Conservation (phyloP, 2,113 vertebrate species). For the Tragulus kanchil region DNA sequence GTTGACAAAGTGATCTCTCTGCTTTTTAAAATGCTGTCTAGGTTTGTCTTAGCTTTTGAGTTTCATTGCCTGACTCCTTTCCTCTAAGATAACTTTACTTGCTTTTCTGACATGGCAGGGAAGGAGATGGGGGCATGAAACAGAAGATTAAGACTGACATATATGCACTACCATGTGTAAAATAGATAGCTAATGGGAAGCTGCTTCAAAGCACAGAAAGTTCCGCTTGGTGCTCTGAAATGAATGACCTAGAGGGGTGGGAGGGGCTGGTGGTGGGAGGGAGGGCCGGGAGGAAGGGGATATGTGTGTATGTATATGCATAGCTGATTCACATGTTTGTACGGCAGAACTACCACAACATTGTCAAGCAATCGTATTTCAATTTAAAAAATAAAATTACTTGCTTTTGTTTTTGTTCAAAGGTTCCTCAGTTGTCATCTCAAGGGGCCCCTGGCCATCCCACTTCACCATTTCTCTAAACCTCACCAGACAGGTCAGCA, state of each 20-base stretch:
- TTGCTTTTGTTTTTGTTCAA: background rate
- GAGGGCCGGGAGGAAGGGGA: background rate
- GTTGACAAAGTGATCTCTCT: background rate
- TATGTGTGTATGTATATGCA: background rate
- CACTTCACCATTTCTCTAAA: background rate
- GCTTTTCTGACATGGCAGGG: background rate
- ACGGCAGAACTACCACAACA: background rate
- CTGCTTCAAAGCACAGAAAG: background rate
- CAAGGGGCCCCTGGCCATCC: background rate
- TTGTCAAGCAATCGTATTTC: background rate
- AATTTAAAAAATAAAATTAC: background rate
- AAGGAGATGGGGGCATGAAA: background rate
- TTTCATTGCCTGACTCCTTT: background rate
- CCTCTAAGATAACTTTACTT: background rate
- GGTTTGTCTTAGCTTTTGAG: background rate
- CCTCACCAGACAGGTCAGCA: background rate
- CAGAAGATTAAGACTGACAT: background rate
- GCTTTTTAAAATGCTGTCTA: background rate
- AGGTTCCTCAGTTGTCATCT: background rate
- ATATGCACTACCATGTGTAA: background rate
- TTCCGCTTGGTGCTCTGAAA: background rate
- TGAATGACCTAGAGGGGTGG: background rate
- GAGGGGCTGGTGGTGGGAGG: background rate
- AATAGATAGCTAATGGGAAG: background rate
- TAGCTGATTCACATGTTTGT: background rate